Evolutionary conservation across 2,113 vertebrate species (phyloP).

Genomic region (Cranoglanis bouderius): DNA sequence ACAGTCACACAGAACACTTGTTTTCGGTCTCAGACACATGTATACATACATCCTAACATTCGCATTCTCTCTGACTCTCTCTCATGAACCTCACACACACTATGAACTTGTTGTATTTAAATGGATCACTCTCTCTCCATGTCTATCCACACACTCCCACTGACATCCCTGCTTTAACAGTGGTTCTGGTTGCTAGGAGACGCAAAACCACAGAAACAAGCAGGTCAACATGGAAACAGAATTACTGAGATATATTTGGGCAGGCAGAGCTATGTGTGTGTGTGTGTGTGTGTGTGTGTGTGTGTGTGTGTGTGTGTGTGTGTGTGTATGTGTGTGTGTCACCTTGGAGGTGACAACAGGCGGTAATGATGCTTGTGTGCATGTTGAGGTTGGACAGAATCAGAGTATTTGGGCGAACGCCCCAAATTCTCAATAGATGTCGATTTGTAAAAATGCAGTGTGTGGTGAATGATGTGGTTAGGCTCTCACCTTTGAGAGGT

Average conservation of each 20-base stretch:
- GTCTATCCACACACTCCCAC: conserved; percentile 65
- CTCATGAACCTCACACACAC: conserved; percentile 22
- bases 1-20: background rate
- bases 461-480: background rate
- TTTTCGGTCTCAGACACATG: conserved; percentile 21
- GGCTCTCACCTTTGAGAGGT: conserved; percentile 91
- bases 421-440: conserved; percentile 3
- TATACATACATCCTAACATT: conserved; percentile 29
- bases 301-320: conserved; percentile 31
- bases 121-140: conserved; percentile 54
- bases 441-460: background rate
- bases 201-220: conserved; percentile 70
- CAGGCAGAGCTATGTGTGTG: conserved; percentile 53
- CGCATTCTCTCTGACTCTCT: conserved; percentile 1
- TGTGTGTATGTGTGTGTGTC: conserved; percentile 27
- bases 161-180: conserved; percentile 75
- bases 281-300: conserved; percentile 20
- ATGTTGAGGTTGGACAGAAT: conserved; percentile 26
- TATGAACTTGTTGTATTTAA: conserved; percentile 46
- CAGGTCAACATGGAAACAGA: conserved; percentile 69
- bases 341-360: conserved; percentile 22
- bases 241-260: conserved; percentile 58
- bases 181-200: conserved; percentile 77
- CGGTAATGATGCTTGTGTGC: conserved; percentile 1
- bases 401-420: conserved; percentile 21